These are phyloP conservation scores for Stenchaetothrips biformis DNA, from an alignment of 2,888 invertebrate genomes.

Conservation along the genomic window DNA sequence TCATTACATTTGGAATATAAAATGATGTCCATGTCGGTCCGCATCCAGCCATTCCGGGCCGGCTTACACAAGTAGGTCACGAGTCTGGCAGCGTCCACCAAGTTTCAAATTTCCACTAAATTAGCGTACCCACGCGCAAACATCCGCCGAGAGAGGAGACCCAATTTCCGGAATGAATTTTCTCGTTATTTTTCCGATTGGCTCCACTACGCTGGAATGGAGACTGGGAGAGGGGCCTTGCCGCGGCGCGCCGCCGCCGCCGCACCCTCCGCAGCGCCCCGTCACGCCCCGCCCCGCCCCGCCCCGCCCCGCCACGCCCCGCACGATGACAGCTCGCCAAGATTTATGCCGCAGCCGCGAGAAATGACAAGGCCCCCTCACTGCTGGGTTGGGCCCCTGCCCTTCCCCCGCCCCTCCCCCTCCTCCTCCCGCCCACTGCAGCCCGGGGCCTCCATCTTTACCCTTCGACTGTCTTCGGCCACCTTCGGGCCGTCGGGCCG, in stretches of 20 bases:
- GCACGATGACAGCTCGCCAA: constrained; percentile 30
- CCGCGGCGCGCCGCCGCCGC: background rate
- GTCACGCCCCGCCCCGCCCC: constrained; percentile 26
- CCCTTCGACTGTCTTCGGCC: background rate
- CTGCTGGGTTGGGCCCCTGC: constrained; percentile 33
- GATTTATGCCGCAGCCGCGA: constrained; percentile 22
- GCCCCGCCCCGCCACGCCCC: constrained; percentile 30
- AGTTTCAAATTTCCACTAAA: no score
- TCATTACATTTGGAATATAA: no score
- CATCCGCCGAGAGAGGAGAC: no score
- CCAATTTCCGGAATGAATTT: no score
- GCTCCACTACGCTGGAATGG: no score
- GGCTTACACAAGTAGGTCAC: no score
- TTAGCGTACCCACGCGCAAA: no score
- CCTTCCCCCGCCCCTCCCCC: constrained; percentile 38
- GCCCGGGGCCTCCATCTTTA: constrained; percentile 27
- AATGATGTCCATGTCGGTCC: no score
- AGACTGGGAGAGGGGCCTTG: no score
- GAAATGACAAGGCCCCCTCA: constrained; percentile 32
- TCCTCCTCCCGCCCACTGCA: constrained; percentile 7
- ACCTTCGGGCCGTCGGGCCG: constrained; percentile 28
- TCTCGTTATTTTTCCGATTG: no score
- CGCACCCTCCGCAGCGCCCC: background rate
- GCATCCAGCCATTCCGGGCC: no score
- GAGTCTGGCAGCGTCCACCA: no score